These are phyloP conservation scores for Sturnus vulgaris DNA, from an alignment of 2,113 vertebrate genomes.

Conservation along the genomic window DNA sequence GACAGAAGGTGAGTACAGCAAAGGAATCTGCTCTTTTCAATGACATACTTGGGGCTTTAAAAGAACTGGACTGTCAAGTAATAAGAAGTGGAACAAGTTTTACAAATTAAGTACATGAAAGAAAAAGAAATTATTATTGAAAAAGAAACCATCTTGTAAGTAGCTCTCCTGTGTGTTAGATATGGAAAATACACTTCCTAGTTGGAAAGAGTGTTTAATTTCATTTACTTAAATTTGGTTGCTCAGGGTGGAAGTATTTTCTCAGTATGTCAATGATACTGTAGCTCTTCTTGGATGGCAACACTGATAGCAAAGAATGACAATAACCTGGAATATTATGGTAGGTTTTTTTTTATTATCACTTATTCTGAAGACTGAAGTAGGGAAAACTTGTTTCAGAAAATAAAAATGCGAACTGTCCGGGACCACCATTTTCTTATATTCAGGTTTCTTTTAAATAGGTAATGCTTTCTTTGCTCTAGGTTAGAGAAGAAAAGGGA, in stretches of 20 bases:
- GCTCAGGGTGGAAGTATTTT: background rate
- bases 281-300: background rate
- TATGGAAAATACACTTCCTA: background rate
- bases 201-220: background rate
- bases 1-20: constrained; percentile 50
- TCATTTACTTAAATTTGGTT: background rate
- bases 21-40: background rate
- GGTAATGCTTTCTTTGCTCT: background rate
- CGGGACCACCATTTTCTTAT: background rate
- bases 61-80: background rate
- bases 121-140: background rate
- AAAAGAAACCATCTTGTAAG: background rate
- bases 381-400: background rate
- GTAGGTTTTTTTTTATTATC: background rate
- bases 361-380: background rate
- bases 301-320: background rate
- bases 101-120: background rate
- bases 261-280: background rate
- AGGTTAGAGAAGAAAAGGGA: background rate
- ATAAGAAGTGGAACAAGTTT: background rate
- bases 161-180: background rate
- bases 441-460: background rate
- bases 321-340: background rate
- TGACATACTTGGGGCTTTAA: background rate
- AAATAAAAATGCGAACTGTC: background rate